phyloP scores from a whole-genome alignment of 64 coral and sea anemone genomes.

The Trachythela sp. region DNA sequence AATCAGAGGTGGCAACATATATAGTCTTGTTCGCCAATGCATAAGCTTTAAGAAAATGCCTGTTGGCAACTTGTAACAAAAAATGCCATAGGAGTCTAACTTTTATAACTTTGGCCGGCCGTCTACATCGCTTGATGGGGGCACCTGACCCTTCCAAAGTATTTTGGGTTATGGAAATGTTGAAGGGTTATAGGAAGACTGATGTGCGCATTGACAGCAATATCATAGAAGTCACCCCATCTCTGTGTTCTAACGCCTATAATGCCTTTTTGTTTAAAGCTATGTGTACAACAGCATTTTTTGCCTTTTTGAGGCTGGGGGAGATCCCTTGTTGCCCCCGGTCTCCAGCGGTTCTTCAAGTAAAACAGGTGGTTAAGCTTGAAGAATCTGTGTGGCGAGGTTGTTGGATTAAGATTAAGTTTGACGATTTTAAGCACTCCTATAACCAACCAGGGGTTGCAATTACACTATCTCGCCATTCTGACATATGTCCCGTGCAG shows the following conservation, averaged over 20 bases:
- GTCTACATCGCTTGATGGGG: too few relatives aligned
- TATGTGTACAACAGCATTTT: too few relatives aligned
- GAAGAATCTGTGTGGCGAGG: background rate
- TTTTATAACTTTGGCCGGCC: too few relatives aligned
- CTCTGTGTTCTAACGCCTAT: background rate
- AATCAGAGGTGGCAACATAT: too few relatives aligned
- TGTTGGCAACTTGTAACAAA: too few relatives aligned
- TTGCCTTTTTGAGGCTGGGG: conserved; percentile 25
- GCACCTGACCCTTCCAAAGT: background rate
- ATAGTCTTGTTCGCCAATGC: too few relatives aligned
- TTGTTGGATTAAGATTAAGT: background rate
- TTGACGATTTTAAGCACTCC: conserved; percentile 25
- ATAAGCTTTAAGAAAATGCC: too few relatives aligned
- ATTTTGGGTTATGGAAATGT: conserved; percentile 30
- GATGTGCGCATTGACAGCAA: conserved; percentile 3
- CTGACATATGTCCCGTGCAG: conserved; percentile 38
- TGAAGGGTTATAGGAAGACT: conserved; percentile 34
- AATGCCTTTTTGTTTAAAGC: too few relatives aligned
- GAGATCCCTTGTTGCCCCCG: background rate
- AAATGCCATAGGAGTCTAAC: too few relatives aligned
- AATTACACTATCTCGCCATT: background rate
- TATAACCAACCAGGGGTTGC: conserved; percentile 33
- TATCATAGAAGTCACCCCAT: background rate
- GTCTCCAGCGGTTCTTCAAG: background rate
- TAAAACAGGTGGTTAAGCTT: background rate